Evolutionary conservation across 2,113 vertebrate species (phyloP).

Genomic region (Perca fluviatilis): DNA sequence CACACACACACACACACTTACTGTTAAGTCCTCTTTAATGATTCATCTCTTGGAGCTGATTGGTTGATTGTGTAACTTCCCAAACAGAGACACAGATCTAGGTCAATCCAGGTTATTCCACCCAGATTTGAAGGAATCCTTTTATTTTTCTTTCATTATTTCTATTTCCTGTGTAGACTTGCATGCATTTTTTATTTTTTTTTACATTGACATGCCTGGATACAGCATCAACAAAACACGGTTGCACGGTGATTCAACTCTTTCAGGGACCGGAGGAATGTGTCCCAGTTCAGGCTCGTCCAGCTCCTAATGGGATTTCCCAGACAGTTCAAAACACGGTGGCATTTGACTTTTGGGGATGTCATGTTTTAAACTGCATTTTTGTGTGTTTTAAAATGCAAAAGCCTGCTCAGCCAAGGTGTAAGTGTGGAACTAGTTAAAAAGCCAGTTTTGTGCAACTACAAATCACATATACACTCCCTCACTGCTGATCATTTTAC

Average conservation of each 20-base stretch:
- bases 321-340: not conserved
- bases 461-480: too few species aligned
- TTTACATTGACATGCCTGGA: constrained; percentile 42
- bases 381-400: not conserved
- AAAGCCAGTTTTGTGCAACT: not conserved
- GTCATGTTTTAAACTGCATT: not conserved
- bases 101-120: constrained; percentile 48
- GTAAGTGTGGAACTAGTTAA: not conserved
- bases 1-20: constrained; percentile 20
- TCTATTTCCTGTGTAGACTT: constrained; percentile 49
- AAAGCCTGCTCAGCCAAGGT: not conserved
- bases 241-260: constrained; percentile 37
- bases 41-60: constrained; percentile 49
- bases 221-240: constrained; percentile 57
- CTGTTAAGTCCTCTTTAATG: not conserved
- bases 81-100: constrained; percentile 33
- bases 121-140: constrained; percentile 27
- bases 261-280: constrained; percentile 43
- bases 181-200: not conserved
- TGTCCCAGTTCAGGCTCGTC: constrained; percentile 43
- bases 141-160: not conserved
- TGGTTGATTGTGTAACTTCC: constrained; percentile 44
- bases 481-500: not conserved
- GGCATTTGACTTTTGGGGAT: not conserved
- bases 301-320: constrained; percentile 4